Conservation (phyloP, 1,140 invertebrate species). For the Homalodisca vitripennis region DNA sequence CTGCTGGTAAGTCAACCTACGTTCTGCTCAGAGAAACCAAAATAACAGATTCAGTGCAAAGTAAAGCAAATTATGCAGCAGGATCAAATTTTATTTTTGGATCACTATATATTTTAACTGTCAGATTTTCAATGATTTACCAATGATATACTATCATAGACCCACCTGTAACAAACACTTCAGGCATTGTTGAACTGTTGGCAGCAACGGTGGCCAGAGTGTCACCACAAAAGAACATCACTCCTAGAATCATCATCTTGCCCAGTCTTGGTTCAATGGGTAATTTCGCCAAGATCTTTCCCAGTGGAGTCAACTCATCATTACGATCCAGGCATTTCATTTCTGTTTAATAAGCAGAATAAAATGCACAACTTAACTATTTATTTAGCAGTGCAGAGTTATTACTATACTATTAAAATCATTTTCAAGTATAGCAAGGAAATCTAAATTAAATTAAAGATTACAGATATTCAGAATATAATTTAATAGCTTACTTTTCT, state of each 20-base stretch:
- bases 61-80: slow-evolving; percentile 24
- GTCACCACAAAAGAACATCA: slow-evolving; percentile 83
- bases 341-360: slow-evolving; percentile 59
- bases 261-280: slow-evolving; percentile 91
- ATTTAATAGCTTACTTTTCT: no score
- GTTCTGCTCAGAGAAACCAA: no score
- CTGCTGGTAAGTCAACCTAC: slow-evolving; percentile 71
- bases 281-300: slow-evolving; percentile 87
- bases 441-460: no score
- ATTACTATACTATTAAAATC: no score
- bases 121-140: no score
- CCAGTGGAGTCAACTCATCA: slow-evolving; percentile 86
- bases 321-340: slow-evolving; percentile 84
- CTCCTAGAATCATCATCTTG: slow-evolving; percentile 92
- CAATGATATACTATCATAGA: no score
- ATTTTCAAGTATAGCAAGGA: no score
- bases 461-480: no score
- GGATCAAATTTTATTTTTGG: no score
- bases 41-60: no score
- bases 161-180: slow-evolving; percentile 39
- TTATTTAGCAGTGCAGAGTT: slow-evolving; percentile 32
- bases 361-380: slow-evolving; percentile 10
- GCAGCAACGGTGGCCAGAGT: slow-evolving; percentile 91
- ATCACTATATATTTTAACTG: no score
- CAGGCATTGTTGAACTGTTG: slow-evolving; percentile 59